Conservation (phyloP, 2,797 vertebrate species). For the Gymnoscopelus braueri region DNA sequence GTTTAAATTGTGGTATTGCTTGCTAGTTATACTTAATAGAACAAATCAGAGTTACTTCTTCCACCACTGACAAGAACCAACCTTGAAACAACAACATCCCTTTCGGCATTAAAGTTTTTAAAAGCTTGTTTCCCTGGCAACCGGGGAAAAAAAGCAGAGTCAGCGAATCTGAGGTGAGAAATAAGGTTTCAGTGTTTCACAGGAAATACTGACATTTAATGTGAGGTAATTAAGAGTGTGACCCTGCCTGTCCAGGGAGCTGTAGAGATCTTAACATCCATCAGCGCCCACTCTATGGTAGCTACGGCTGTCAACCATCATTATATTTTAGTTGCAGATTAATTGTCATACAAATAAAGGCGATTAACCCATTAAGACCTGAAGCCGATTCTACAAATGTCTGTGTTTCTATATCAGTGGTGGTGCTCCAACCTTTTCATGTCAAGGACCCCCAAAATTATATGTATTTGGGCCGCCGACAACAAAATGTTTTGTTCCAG, state of each 20-base stretch:
- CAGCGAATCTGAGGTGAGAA: constrained; percentile 8
- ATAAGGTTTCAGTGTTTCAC: constrained; percentile 53
- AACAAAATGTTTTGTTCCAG: too few species aligned
- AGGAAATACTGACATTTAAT: constrained; percentile 66
- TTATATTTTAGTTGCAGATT: too few species aligned
- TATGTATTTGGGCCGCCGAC: too few species aligned
- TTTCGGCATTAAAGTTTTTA: constrained; percentile 14
- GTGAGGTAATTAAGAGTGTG: constrained; percentile 72
- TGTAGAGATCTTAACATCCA: constrained; percentile 45
- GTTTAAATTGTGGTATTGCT: too few species aligned
- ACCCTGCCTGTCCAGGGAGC: constrained; percentile 43
- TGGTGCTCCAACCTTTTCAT: too few species aligned
- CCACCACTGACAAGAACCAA: constrained; percentile 11
- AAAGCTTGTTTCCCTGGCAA: constrained; percentile 3
- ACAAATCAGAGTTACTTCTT: neutral
- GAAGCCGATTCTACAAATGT: too few species aligned
- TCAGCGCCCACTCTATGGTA: constrained; percentile 39
- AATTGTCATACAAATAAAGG: too few species aligned
- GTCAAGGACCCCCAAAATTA: too few species aligned
- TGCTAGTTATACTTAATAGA: too few species aligned
- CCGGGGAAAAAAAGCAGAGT: constrained; percentile 11
- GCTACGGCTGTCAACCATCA: too few species aligned
- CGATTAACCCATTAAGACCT: too few species aligned
- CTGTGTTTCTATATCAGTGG: too few species aligned
- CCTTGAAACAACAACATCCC: constrained; percentile 26